These are phyloP conservation scores for Trichechus manatus DNA, from an alignment of 2,113 vertebrate species.

Conservation along the genomic window DNA sequence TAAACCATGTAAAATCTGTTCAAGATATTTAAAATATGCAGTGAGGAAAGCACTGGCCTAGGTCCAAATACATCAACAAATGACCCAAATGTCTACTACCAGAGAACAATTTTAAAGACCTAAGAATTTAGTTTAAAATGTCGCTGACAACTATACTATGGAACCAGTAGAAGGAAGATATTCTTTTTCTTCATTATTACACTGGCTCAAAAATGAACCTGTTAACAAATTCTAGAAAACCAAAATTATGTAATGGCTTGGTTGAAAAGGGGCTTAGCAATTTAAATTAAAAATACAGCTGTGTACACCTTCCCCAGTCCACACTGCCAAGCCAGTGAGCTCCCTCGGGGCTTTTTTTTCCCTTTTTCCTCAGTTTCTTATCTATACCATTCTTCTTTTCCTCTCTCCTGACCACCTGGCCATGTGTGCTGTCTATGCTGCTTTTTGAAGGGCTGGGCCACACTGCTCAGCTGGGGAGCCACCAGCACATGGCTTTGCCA, in stretches of 20 bases:
- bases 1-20: background rate
- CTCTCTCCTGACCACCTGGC: too few relatives aligned
- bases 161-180: background rate
- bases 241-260: background rate
- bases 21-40: background rate
- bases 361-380: too few relatives aligned
- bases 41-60: background rate
- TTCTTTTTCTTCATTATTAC: slow-evolving; percentile 3
- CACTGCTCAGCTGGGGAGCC: too few relatives aligned
- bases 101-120: background rate
- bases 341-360: too few relatives aligned
- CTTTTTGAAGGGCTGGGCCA: too few relatives aligned
- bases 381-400: too few relatives aligned
- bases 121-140: background rate
- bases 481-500: too few relatives aligned
- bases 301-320: too few relatives aligned
- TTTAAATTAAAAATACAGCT: background rate
- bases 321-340: too few relatives aligned
- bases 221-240: background rate
- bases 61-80: background rate
- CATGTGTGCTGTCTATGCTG: too few relatives aligned
- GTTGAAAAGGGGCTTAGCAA: background rate
- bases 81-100: background rate
- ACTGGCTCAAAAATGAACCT: background rate
- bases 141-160: background rate